A percentile compares a stretch with the other conserved stretches of the same genome.
Evolutionary conservation across 2,113 vertebrate species (phyloP).

Genomic region (Rostratula benghalensis): DNA sequence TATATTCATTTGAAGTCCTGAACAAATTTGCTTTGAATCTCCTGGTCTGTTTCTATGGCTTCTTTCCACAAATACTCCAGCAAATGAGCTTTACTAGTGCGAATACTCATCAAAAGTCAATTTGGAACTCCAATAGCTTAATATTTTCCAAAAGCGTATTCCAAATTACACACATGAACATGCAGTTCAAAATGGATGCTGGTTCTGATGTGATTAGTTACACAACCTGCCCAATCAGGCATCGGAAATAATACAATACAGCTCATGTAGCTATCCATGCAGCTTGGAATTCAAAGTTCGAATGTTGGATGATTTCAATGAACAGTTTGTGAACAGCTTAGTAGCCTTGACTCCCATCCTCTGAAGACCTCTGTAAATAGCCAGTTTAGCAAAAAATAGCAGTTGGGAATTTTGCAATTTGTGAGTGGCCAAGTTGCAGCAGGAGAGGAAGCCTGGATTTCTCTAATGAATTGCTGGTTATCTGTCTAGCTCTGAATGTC

Average conservation of each 20-base stretch:
- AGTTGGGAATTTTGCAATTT: background rate
- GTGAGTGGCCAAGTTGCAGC: background rate
- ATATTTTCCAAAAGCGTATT: slow-evolving; percentile 60
- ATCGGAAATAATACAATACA: slow-evolving; percentile 1
- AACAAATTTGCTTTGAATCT: slow-evolving; percentile 68
- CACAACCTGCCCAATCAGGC: slow-evolving; percentile 1
- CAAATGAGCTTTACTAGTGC: slow-evolving; percentile 57
- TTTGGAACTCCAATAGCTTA: slow-evolving; percentile 64
- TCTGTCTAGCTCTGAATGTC: background rate
- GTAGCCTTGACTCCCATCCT: background rate
- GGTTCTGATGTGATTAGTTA: slow-evolving; percentile 53
- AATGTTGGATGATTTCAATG: background rate
- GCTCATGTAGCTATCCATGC: background rate
- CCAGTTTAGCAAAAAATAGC: background rate
- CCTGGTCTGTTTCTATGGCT: slow-evolving; percentile 55
- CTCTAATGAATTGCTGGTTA: background rate
- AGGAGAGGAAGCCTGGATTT: background rate
- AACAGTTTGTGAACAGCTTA: background rate
- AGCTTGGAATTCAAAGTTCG: background rate
- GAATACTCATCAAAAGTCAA: slow-evolving; percentile 68
- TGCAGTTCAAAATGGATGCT: slow-evolving; percentile 37
- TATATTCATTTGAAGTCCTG: slow-evolving; percentile 66
- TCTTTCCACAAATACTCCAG: slow-evolving; percentile 59
- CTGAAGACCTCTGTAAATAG: background rate
- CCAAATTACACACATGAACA: slow-evolving; percentile 62